phyloP scores from a whole-genome alignment of 2,113 vertebrate genomes.

The Corythaixoides concolor region DNA sequence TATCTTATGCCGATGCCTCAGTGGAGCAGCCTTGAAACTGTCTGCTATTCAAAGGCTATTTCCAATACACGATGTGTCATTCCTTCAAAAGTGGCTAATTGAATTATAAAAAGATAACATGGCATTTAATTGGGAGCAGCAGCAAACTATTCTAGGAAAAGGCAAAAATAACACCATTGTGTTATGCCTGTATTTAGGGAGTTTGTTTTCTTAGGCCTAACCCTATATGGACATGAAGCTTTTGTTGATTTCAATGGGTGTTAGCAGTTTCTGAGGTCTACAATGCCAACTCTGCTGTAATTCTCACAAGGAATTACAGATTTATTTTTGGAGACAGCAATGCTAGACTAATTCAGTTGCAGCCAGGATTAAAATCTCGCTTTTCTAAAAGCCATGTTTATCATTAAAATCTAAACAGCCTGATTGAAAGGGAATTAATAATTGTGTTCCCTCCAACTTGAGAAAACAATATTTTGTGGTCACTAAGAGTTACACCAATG shows the following conservation, averaged over 20 bases:
- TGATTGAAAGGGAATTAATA: background rate
- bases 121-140: background rate
- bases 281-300: background rate
- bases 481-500: background rate
- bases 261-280: background rate
- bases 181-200: background rate
- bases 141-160: background rate
- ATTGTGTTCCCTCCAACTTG: background rate
- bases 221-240: background rate
- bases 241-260: background rate
- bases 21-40: background rate
- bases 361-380: background rate
- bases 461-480: background rate
- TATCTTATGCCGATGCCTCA: background rate
- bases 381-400: background rate
- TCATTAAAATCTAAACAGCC: background rate
- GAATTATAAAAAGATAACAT: background rate
- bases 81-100: background rate
- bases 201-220: background rate
- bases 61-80: background rate
- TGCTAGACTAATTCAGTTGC: background rate
- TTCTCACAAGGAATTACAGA: background rate
- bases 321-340: background rate
- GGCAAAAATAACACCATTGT: background rate
- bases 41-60: background rate